Conservation (phyloP, 1,140 invertebrate genomes). For the Drosophila ohnishii region DNA sequence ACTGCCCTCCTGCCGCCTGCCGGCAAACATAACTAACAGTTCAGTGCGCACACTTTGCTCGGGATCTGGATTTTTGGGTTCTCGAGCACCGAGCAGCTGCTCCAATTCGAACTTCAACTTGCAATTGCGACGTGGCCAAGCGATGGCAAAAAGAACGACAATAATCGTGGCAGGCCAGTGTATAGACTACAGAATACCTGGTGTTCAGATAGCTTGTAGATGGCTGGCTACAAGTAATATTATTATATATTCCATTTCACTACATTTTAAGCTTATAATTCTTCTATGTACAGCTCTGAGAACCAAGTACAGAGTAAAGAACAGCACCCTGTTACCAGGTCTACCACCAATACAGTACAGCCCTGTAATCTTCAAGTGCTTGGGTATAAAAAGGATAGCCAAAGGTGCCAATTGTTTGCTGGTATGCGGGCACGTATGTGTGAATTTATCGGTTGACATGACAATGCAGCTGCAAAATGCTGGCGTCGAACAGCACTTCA, state of each 20-base stretch:
- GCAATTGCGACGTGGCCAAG: conserved; percentile 62
- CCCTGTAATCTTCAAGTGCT: neutral
- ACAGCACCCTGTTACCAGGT: neutral
- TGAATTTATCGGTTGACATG: conserved; percentile 82
- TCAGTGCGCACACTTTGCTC: conserved; percentile 63
- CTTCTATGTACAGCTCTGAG: too few species aligned
- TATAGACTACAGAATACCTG: neutral
- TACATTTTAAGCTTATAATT: accelerated
- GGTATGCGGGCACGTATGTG: conserved; percentile 71
- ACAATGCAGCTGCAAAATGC: conserved; percentile 82
- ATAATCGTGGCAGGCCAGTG: neutral
- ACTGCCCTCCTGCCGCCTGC: conserved; percentile 37
- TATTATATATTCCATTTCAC: neutral
- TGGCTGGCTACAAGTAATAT: neutral
- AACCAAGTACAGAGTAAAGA: too few species aligned
- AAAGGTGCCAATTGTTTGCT: conserved; percentile 81
- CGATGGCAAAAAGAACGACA: conserved; percentile 27
- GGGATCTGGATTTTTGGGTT: conserved; percentile 29
- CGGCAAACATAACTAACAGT: conserved; percentile 75
- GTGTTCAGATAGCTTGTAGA: too few species aligned
- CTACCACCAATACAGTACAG: neutral
- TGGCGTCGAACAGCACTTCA: conserved; percentile 77
- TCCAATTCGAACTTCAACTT: conserved; percentile 63
- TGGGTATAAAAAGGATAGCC: conserved; percentile 64
- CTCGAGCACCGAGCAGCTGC: conserved; percentile 51